Percentiles rank a stretch among this genome's conserved stretches.
These are phyloP conservation scores for Hirundichthys speculiger DNA, from an alignment of 2,113 vertebrate species.

Conservation along the genomic window DNA sequence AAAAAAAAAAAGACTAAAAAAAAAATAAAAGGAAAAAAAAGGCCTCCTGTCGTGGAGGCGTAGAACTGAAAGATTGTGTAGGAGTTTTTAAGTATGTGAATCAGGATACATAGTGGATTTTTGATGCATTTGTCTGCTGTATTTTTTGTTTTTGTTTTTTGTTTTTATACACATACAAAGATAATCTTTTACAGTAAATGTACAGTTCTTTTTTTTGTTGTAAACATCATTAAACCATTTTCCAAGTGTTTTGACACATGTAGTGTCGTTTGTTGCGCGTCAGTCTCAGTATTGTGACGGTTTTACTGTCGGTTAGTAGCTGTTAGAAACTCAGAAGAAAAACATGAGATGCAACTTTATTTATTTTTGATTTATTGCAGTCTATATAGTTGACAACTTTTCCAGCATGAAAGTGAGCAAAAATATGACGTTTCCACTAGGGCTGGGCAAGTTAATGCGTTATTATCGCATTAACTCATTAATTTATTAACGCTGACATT, in stretches of 20 bases:
- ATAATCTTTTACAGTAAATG: slow-evolving; percentile 97
- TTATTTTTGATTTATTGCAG: too few species aligned
- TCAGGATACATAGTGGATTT: slow-evolving; percentile 95
- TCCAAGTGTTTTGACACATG: slow-evolving; percentile 96
- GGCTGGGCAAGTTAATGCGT: too few species aligned
- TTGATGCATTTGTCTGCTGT: slow-evolving; percentile 99
- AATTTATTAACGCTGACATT: too few species aligned
- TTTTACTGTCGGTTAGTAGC: too few species aligned
- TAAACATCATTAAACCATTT: slow-evolving; percentile 99
- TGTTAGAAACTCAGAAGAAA: too few species aligned
- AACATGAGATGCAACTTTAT: too few species aligned
- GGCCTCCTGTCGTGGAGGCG: slow-evolving; percentile 68
- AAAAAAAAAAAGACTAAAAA: slow-evolving; percentile 23
- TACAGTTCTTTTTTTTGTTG: slow-evolving; percentile 99
- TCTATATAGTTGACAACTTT: too few species aligned
- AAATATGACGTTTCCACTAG: too few species aligned
- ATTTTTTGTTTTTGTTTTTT: slow-evolving; percentile 90
- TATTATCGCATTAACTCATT: too few species aligned
- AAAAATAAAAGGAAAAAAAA: slow-evolving; percentile 36
- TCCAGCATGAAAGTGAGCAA: too few species aligned
- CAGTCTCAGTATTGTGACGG: too few species aligned
- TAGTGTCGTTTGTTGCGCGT: slow-evolving; percentile 51
- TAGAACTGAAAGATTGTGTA: slow-evolving; percentile 90
- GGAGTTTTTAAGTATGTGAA: slow-evolving; percentile 91
- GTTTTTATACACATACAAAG: slow-evolving; percentile 90